These are phyloP conservation scores for Lota lota DNA, from an alignment of 2,113 vertebrate species.

Conservation along the genomic window DNA sequence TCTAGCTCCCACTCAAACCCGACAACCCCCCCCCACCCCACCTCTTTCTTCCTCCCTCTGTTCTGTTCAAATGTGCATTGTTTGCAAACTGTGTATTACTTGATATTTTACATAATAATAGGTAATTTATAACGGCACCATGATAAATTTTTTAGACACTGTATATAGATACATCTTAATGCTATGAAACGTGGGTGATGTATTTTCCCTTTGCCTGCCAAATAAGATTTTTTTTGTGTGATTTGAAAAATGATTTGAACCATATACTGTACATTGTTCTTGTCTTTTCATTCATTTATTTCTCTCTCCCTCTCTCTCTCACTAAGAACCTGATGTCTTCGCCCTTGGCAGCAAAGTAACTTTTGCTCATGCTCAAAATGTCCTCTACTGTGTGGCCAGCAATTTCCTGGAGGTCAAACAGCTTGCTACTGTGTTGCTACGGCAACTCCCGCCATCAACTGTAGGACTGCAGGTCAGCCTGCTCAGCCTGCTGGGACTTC, in stretches of 20 bases:
- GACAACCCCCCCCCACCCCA: background rate
- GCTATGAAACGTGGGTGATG: too few relatives aligned
- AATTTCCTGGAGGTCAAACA: constrained; percentile 94
- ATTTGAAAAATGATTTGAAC: too few relatives aligned
- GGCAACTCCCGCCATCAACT: constrained; percentile 74
- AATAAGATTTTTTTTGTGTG: too few relatives aligned
- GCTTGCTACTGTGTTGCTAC: constrained; percentile 80
- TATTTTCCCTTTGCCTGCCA: too few relatives aligned
- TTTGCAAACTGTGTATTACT: background rate
- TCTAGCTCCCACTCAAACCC: background rate
- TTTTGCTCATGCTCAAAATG: constrained; percentile 71
- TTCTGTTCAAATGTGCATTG: too few relatives aligned
- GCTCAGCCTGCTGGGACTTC: too few relatives aligned
- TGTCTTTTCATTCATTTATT: background rate
- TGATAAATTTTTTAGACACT: too few relatives aligned
- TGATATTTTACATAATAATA: background rate
- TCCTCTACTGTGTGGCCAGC: constrained; percentile 85
- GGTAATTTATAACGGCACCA: too few relatives aligned
- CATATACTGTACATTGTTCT: too few relatives aligned
- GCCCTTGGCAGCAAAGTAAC: constrained; percentile 78
- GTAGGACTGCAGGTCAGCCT: constrained; percentile 80
- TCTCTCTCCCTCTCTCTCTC: background rate
- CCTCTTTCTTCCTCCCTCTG: constrained; percentile 5
- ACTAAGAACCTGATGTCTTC: constrained; percentile 69
- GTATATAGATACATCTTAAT: too few relatives aligned